Evolutionary conservation across 2,113 vertebrate genomes (phyloP).

Genomic region (Thunnus maccoyii): DNA sequence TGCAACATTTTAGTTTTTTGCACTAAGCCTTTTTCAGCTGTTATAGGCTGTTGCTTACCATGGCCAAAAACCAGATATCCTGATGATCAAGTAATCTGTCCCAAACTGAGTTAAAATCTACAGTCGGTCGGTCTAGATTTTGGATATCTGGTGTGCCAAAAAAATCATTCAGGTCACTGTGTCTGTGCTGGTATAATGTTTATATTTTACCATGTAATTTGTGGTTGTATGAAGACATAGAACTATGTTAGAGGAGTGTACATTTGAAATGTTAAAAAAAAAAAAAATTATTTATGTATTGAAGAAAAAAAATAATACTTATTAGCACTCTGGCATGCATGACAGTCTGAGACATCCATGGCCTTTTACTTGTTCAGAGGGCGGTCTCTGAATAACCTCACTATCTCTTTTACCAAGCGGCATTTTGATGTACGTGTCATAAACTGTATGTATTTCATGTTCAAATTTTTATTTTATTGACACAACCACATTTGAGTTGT

Average conservation of each 20-base stretch:
- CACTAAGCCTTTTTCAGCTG: constrained; percentile 80
- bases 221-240: constrained; percentile 70
- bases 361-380: constrained; percentile 70
- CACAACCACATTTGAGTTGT: constrained; percentile 29
- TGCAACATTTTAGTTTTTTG: constrained; percentile 80
- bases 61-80: constrained; percentile 75
- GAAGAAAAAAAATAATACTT: constrained; percentile 37
- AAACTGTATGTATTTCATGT: constrained; percentile 39
- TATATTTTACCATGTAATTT: constrained; percentile 68
- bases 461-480: constrained; percentile 29
- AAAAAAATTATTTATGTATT: constrained; percentile 69
- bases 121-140: constrained; percentile 27
- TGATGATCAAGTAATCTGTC: constrained; percentile 23
- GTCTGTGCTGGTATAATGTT: constrained; percentile 72
- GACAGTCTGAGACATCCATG: constrained; percentile 64
- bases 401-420: constrained; percentile 46
- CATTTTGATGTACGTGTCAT: constrained; percentile 46
- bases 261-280: constrained; percentile 52
- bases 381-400: constrained; percentile 64
- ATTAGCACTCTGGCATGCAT: constrained; percentile 59
- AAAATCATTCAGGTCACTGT: constrained; percentile 82
- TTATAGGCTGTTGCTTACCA: constrained; percentile 80
- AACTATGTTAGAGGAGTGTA: constrained; percentile 67
- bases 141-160: constrained; percentile 79
- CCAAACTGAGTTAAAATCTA: constrained; percentile 43